phyloP scores from a whole-genome alignment of 2,888 invertebrate species.

The Sussaba pulchella region DNA sequence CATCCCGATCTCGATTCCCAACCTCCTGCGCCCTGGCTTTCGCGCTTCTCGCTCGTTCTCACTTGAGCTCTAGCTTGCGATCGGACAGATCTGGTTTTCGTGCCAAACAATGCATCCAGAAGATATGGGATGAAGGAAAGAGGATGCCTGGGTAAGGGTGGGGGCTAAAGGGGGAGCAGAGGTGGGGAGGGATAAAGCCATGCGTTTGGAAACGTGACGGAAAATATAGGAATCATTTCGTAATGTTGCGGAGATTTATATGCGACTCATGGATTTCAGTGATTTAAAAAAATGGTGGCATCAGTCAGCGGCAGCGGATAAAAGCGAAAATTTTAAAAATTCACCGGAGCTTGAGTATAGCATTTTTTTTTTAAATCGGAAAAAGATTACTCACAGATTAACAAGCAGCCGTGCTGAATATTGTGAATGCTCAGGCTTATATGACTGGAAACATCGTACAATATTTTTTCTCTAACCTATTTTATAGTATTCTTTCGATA shows the following conservation, averaged over 20 bases:
- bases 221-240: not conserved
- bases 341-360: no score
- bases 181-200: not conserved
- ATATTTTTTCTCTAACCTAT: no score
- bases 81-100: constrained; percentile 11
- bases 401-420: no score
- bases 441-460: no score
- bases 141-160: not conserved
- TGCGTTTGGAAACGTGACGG: constrained; percentile 6
- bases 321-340: not conserved
- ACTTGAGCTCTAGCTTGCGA: constrained; percentile 10
- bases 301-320: not conserved
- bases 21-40: constrained; percentile 6
- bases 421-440: no score
- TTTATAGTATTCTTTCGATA: no score
- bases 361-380: no score
- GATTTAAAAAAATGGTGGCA: not conserved
- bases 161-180: not conserved
- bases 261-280: not conserved
- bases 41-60: not conserved
- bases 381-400: no score
- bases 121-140: not conserved
- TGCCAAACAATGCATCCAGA: not conserved
- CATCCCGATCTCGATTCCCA: constrained; percentile 31
- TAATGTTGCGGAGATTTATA: not conserved